Evolutionary conservation across 2,113 vertebrate species (phyloP), one percentile per base, ranked within the genome.

Genomic region (Corythoichthys intestinalis): DNA sequence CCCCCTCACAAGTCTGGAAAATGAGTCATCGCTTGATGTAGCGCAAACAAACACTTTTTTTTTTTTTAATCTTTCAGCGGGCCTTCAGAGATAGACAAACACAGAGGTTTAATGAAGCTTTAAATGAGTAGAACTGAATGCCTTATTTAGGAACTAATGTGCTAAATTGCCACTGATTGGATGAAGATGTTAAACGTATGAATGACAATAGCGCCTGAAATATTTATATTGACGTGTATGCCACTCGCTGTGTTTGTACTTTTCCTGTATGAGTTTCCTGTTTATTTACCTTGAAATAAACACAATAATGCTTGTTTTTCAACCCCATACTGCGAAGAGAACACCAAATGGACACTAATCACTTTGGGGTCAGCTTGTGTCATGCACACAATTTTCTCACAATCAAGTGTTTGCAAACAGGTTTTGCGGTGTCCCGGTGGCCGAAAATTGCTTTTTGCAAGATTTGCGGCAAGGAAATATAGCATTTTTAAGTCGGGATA

Each of bases 381-480:
- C 76, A 70, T 77, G 77, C 61, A 75, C 68, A 34, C 69, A 34
- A 35, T 50, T 6, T 56, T 48, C 75, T 39, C 38, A 41, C 58
- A 78, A 85, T 85, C 65, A 76, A 79, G 53, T 72, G 76, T 83
- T 83, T 65, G 68, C 54, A 74, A 70, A 75, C 57, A 60, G 58
- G 6, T 1, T 39, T 60, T 64, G 12, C 66, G 48, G 64, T 49
- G 34, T 60, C 37, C 15, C 17, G 58, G 4, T 6, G 28, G 10
- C 11, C 20, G 4, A 15, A 17, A 12, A 34, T 10, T 34, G 4
- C 41, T 44, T 44, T 41, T 44, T 44, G 41, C 6, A 44, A 44
- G 41, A 44, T 44, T 44, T 44, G 41, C 20, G 20, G 20, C 20
- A 28, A 28, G 20, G 20, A 28, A 28, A 28, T 28, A 28, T 28